Conservation (phyloP, 1,140 invertebrate species). For the Scaptomyza pallida region DNA sequence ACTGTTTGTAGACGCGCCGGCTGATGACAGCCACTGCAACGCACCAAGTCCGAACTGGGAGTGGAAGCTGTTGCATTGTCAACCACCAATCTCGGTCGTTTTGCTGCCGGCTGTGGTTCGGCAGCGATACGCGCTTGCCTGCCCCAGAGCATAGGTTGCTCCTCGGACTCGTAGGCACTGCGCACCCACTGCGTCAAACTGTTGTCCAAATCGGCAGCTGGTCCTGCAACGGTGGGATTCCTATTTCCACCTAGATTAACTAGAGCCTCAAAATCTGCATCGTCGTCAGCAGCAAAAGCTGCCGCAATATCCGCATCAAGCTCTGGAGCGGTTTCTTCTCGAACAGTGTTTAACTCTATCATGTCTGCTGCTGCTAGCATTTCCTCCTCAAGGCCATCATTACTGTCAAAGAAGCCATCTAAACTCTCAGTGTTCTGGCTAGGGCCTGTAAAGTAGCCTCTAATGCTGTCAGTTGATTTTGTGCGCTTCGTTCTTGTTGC, state of each 20-base stretch:
- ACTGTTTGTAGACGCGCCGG: constrained; percentile 84
- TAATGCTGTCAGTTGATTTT: constrained; percentile 22
- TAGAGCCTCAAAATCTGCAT: constrained; percentile 68
- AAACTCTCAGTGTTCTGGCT: constrained; percentile 13
- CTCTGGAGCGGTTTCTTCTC: neutral
- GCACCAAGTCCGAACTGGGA: constrained; percentile 16
- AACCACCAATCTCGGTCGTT: constrained; percentile 31
- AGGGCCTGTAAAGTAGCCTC: constrained; percentile 42
- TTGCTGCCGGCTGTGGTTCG: constrained; percentile 26
- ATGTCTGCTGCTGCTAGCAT: constrained; percentile 44
- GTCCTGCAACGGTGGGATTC: neutral
- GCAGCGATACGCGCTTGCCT: constrained; percentile 35
- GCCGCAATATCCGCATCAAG: constrained; percentile 64
- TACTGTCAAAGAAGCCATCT: constrained; percentile 71
- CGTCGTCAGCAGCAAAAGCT: constrained; percentile 70
- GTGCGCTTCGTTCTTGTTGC: constrained; percentile 19
- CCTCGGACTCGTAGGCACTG: constrained; percentile 29
- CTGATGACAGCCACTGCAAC: constrained; percentile 73
- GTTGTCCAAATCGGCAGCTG: constrained; percentile 19
- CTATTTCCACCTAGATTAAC: constrained; percentile 11
- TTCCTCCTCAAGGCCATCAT: constrained; percentile 76
- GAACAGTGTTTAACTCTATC: constrained; percentile 14
- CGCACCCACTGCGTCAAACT: constrained; percentile 52
- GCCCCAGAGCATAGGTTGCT: constrained; percentile 60
- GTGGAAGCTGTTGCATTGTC: neutral